Base-by-base conservation (phyloP, 1,140 invertebrate species). In the Sesamia nonagrioides region DNA sequence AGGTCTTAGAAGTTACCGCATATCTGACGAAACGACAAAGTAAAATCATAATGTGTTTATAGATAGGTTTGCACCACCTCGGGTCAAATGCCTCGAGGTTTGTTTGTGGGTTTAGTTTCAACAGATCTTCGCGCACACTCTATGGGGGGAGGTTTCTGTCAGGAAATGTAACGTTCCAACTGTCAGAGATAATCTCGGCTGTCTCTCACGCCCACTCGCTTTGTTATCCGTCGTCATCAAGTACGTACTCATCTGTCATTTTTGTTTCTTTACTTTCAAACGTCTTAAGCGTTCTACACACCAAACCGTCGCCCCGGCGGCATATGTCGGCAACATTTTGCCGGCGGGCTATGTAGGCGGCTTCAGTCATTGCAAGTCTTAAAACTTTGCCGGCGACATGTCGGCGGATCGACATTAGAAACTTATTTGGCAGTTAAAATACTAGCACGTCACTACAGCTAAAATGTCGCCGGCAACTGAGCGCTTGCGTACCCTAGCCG, bases 11-110 rank as follows among this genome's bases (percentile, higher is more conserved):
- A 85, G 77, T 80, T 68, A 63, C 66, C 78, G 52, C 21, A 78
- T 83, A 52, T 82, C 80, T 79, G 73, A 63, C 66, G 80, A 68
- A 77, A 82, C 77, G 77, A 71, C 77, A 82, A 79, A 85, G 80
- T 42, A 71, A 78, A 80, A 80, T 78, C 60, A 63, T 81, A 74
- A 84, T 81, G 63, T 79, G 75, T 78, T 84, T 82, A 77, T 80
- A 72, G 78, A 80, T 54, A 82, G 69, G 73, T 75, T 81, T 77
- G 40, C 69, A 71, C 50, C 33, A 73, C 54, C 50, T 4, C 7
- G n/a, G 52, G 52, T 21, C 6, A 58, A 18, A 40, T 37, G n/a
- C 45, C 13, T 50, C 13, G 66, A 77, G 54, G 69, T 81, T 77
- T 58, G 68, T 77, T 81, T 58, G 48, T 15, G 7, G 73, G 74